These are phyloP conservation scores for Oceanites oceanicus DNA, from an alignment of 2,113 vertebrate genomes.

Conservation along the genomic window DNA sequence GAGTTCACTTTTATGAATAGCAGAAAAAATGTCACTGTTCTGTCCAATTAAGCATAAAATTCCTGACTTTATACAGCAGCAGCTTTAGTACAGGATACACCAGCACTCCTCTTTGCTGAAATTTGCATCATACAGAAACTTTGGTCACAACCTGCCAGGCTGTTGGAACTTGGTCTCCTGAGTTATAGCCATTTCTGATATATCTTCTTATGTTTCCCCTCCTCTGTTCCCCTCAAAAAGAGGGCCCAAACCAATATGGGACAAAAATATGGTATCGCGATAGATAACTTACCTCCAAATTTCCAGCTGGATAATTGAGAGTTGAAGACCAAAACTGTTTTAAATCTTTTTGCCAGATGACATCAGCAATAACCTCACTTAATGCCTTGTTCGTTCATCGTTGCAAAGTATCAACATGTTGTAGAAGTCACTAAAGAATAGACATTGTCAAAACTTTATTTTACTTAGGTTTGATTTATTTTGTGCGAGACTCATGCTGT, in stretches of 20 bases:
- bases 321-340: not conserved
- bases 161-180: not conserved
- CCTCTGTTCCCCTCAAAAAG: not conserved
- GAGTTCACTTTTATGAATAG: not conserved
- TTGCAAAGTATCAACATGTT: not conserved
- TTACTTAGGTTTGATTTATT: not conserved
- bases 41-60: not conserved
- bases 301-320: not conserved
- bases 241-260: not conserved
- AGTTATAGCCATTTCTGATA: not conserved
- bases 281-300: not conserved
- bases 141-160: not conserved
- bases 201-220: not conserved
- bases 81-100: not conserved
- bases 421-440: not conserved
- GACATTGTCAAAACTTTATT: not conserved
- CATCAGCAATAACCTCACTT: not conserved
- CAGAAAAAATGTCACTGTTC: not conserved
- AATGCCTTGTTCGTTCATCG: not conserved
- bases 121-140: not conserved
- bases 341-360: not conserved
- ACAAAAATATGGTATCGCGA: rapidly evolving
- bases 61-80: not conserved
- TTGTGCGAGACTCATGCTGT: not conserved
- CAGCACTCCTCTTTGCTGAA: not conserved